Conservation (phyloP, 2,888 invertebrate species). For the Laspeyria flexula region DNA sequence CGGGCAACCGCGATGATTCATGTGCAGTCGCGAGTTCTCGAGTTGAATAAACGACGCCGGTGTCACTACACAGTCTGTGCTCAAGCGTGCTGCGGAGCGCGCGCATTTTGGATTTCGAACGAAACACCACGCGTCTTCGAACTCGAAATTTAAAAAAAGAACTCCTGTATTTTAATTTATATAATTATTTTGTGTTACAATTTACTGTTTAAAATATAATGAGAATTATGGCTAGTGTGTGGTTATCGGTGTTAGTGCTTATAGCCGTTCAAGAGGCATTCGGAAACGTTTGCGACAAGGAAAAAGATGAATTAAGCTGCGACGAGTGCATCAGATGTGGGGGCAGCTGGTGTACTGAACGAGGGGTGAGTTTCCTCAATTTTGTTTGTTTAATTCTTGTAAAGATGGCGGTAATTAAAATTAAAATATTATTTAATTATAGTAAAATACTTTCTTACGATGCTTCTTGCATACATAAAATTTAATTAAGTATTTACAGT, state of each 20-base stretch:
- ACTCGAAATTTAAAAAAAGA: slow-evolving; percentile 27
- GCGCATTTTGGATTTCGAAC: slow-evolving; percentile 63
- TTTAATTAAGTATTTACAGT: no score
- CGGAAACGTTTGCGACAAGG: slow-evolving; percentile 50
- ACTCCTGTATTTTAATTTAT: slow-evolving; percentile 8
- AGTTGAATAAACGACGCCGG: slow-evolving; percentile 30
- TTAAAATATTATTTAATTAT: no score
- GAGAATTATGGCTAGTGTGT: slow-evolving; percentile 64
- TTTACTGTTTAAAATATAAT: slow-evolving; percentile 12
- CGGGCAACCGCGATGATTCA: slow-evolving; percentile 63
- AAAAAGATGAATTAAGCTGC: slow-evolving; percentile 52
- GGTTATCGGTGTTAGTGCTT: slow-evolving; percentile 64
- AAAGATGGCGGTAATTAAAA: no score
- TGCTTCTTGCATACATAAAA: no score
- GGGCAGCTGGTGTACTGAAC: slow-evolving; percentile 67
- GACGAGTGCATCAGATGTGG: slow-evolving; percentile 72
- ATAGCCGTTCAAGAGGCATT: slow-evolving; percentile 60
- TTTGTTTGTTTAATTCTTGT: not conserved
- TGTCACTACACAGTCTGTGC: slow-evolving; percentile 55
- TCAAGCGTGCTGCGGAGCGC: slow-evolving; percentile 49
- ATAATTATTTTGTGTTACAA: not conserved
- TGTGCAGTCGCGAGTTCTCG: slow-evolving; percentile 53
- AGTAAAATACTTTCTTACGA: no score
- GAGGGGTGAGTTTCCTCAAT: slow-evolving; percentile 44
- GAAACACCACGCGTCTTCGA: slow-evolving; percentile 23